Percentiles rank a stretch among this genome's conserved stretches.
phyloP scores from a whole-genome alignment of 2,113 vertebrate genomes.

The Urocitellus parryii region DNA sequence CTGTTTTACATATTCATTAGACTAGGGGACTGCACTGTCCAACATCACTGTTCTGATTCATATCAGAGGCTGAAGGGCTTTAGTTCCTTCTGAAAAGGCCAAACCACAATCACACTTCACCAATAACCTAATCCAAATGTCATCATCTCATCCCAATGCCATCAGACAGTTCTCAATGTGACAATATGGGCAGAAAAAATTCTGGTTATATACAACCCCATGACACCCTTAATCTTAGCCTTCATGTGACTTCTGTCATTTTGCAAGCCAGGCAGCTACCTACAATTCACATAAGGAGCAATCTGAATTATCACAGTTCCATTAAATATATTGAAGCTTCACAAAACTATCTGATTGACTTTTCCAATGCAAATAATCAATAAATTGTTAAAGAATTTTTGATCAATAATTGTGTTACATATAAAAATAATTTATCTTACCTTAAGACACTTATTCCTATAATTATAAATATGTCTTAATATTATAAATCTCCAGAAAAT shows the following conservation, averaged over 20 bases:
- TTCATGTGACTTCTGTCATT: neutral
- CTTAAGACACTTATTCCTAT: neutral
- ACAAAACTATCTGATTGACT: neutral
- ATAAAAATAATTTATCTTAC: neutral
- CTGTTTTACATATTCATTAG: neutral
- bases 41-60: neutral
- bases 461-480: slow-evolving; percentile 37
- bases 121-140: neutral
- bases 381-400: neutral
- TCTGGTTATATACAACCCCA: neutral
- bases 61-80: neutral
- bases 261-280: neutral
- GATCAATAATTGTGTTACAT: neutral
- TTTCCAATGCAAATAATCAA: neutral
- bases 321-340: neutral
- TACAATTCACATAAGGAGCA: neutral
- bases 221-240: neutral
- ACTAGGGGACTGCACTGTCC: neutral
- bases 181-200: neutral
- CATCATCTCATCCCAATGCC: neutral
- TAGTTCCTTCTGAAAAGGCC: neutral
- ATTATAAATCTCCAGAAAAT: neutral
- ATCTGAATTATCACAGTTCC: neutral
- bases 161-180: neutral
- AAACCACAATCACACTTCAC: neutral